A percentile compares a stretch with the other conserved stretches of the same genome.
These are phyloP conservation scores for Gymnothorax javanicus DNA, from an alignment of 2,797 vertebrate genomes.

Conservation along the genomic window DNA sequence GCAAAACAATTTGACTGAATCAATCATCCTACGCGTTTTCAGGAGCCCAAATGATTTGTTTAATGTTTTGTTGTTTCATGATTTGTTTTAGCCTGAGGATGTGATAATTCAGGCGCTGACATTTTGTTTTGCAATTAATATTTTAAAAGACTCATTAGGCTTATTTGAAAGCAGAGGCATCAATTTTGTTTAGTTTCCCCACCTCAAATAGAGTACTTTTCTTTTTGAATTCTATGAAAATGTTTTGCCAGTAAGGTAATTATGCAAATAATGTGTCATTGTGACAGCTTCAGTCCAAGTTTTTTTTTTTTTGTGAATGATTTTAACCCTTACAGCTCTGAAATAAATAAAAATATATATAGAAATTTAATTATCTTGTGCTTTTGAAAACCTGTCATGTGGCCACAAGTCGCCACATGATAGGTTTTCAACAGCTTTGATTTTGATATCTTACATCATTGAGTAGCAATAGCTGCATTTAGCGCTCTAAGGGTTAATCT, in stretches of 20 bases:
- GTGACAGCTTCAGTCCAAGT: not conserved
- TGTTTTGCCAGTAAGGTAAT: not conserved
- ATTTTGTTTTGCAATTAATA: constrained; percentile 61
- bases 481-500: too few relatives aligned
- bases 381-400: too few relatives aligned
- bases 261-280: not conserved
- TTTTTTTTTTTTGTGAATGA: too few relatives aligned
- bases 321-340: too few relatives aligned
- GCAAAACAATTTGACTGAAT: constrained; percentile 4
- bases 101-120: constrained; percentile 46
- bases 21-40: constrained; percentile 11
- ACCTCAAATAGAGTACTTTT: constrained; percentile 36
- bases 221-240: not conserved
- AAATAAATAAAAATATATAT: too few relatives aligned
- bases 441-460: too few relatives aligned
- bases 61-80: not conserved
- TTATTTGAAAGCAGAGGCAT: not conserved
- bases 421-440: too few relatives aligned
- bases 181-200: constrained; percentile 14
- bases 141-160: constrained; percentile 43
- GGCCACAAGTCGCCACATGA: too few relatives aligned
- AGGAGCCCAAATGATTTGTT: not conserved
- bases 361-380: too few relatives aligned
- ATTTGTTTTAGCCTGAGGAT: constrained; percentile 1
- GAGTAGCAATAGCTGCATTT: too few relatives aligned